Conservation (phyloP, 2,797 vertebrate species). For the Rhincodon typus region DNA sequence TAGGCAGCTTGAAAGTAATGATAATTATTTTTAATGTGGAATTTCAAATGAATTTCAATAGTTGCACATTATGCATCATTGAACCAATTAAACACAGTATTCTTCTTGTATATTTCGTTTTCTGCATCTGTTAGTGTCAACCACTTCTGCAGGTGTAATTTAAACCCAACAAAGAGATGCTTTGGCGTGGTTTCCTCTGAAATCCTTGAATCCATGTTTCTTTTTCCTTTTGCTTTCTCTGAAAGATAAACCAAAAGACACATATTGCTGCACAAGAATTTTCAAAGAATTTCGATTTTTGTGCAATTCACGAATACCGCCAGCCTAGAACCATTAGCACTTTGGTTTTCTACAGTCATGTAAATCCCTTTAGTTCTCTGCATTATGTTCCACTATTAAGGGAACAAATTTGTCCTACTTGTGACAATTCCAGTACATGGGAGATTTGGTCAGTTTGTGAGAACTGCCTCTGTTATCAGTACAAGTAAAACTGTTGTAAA, state of each 20-base stretch:
- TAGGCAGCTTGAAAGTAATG: not conserved
- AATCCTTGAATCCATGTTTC: constrained; percentile 12
- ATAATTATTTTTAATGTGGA: not conserved
- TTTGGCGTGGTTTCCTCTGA: constrained; percentile 38
- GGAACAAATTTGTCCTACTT: not conserved
- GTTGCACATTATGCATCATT: not conserved
- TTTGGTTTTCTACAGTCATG: not conserved
- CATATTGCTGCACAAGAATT: not conserved
- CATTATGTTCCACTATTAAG: not conserved
- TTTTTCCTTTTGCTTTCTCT: constrained; percentile 52
- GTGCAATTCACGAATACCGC: not conserved
- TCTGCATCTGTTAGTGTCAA: constrained; percentile 39
- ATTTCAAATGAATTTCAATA: not conserved
- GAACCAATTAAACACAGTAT: not conserved
- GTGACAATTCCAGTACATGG: not conserved
- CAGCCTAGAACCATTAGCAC: not conserved
- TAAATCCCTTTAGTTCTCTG: not conserved
- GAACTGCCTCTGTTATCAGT: not conserved
- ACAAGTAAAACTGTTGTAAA: not conserved
- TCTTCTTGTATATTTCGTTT: not conserved
- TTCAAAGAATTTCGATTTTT: not conserved
- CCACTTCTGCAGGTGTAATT: constrained; percentile 62
- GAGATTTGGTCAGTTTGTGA: not conserved
- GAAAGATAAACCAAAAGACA: constrained; percentile 23
- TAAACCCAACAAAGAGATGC: constrained; percentile 60